Evolutionary conservation across 1,140 invertebrate genomes (phyloP).

Genomic region (Hesperophylax magnus): DNA sequence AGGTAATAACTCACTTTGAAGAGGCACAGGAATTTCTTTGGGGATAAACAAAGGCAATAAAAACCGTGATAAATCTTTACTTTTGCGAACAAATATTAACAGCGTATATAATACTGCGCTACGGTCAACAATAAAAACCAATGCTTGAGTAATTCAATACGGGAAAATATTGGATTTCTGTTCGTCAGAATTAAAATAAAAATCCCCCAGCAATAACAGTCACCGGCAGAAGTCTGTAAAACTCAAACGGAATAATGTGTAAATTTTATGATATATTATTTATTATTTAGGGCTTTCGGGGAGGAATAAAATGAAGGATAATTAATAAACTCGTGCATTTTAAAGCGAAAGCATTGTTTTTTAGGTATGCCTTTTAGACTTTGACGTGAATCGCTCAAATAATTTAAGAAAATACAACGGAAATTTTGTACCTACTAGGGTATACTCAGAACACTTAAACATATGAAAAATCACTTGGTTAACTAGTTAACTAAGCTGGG

Average conservation of each 20-base stretch:
- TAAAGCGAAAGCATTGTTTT: too few relatives aligned
- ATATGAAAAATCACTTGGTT: too few relatives aligned
- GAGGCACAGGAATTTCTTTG: background rate
- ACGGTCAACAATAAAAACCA: slow-evolving; percentile 18
- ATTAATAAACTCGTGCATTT: too few relatives aligned
- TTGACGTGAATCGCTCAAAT: too few relatives aligned
- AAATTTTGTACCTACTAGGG: too few relatives aligned
- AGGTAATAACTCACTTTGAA: background rate
- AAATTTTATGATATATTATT: slow-evolving; percentile 9
- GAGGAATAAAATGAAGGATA: background rate
- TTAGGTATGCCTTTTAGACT: too few relatives aligned
- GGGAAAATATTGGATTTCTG: slow-evolving; percentile 18
- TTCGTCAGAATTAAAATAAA: slow-evolving; percentile 15
- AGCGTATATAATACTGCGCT: background rate
- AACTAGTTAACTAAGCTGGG: too few relatives aligned
- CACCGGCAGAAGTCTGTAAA: slow-evolving; percentile 15
- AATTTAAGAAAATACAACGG: too few relatives aligned
- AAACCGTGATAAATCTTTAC: too few relatives aligned
- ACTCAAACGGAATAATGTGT: background rate
- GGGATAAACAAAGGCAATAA: too few relatives aligned
- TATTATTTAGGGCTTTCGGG: background rate
- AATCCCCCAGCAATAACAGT: slow-evolving; percentile 3
- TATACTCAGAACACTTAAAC: too few relatives aligned
- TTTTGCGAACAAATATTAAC: slow-evolving; percentile 10
- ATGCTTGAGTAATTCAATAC: slow-evolving; percentile 8